phyloP scores from a whole-genome alignment of 2,797 vertebrate genomes.

The Cossypha dichroa region DNA sequence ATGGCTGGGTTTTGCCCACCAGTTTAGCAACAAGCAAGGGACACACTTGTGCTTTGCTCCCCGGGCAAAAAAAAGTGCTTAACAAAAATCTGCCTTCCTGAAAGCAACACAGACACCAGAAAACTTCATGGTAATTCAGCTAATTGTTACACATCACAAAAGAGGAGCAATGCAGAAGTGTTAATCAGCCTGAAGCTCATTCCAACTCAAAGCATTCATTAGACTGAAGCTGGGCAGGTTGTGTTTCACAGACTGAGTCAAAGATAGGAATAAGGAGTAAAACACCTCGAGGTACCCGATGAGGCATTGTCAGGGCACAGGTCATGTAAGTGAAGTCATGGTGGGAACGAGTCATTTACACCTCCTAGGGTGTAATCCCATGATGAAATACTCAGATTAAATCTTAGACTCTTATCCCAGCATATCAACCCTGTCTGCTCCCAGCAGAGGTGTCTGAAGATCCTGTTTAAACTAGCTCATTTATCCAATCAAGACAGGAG shows the following conservation, averaged over 20 bases:
- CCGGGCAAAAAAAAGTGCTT: not conserved
- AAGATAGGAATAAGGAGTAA: not conserved
- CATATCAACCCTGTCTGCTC: not conserved
- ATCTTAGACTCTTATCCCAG: constrained; percentile 4
- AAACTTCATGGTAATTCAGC: not conserved
- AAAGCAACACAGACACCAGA: not conserved
- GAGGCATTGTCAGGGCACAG: not conserved
- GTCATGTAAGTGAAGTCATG: not conserved
- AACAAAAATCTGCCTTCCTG: not conserved
- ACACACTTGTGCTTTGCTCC: not conserved
- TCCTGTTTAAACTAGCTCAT: constrained; percentile 43
- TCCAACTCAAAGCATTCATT: not conserved
- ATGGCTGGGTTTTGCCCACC: not conserved
- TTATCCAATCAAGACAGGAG: constrained; percentile 33
- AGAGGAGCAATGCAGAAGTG: not conserved
- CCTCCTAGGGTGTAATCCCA: constrained; percentile 11
- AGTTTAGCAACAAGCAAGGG: not conserved
- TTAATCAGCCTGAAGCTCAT: not conserved
- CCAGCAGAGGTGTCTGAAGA: not conserved
- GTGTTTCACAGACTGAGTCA: not conserved
- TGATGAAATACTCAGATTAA: constrained; percentile 4
- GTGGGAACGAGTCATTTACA: not conserved
- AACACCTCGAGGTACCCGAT: rapidly evolving
- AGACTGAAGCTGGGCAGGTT: not conserved
- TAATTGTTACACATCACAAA: not conserved